Evolutionary conservation across 2,888 invertebrate species (phyloP).

Genomic region (Rhagophthalmus giganteus): DNA sequence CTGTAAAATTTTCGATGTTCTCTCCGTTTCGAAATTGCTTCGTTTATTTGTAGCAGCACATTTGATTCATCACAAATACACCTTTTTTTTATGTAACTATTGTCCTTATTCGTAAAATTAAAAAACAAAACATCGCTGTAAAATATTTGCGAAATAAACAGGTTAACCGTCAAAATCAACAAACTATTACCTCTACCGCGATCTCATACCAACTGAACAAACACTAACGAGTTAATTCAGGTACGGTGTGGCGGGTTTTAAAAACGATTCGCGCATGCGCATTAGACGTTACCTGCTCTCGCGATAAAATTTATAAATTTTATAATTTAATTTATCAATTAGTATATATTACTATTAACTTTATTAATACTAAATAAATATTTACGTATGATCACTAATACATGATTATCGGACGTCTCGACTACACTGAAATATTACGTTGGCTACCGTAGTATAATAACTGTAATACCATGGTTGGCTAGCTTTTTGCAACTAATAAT

Average conservation of each 20-base stretch:
- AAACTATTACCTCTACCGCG: neutral
- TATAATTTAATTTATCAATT: no score
- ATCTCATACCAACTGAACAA: slow-evolving; percentile 4
- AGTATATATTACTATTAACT: no score
- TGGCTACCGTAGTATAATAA: no score
- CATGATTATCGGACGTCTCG: neutral
- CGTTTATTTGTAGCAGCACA: slow-evolving; percentile 10
- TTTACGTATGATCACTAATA: no score
- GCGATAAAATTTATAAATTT: no score
- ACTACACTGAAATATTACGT: no score
- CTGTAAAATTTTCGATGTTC: slow-evolving; percentile 28
- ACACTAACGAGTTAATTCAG: no score
- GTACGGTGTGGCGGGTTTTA: neutral
- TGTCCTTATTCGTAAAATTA: neutral
- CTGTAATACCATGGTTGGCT: no score
- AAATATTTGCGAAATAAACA: slow-evolving; percentile 4
- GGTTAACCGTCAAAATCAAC: neutral
- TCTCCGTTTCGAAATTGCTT: slow-evolving; percentile 18
- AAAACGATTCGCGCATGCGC: neutral
- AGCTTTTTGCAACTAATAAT: no score
- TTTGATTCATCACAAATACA: slow-evolving; percentile 10
- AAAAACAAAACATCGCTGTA: neutral
- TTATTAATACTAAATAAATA: no score
- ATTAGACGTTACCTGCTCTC: no score
- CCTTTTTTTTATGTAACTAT: neutral